phyloP scores from a whole-genome alignment of 2,113 vertebrate genomes.

The Polypterus senegalus region DNA sequence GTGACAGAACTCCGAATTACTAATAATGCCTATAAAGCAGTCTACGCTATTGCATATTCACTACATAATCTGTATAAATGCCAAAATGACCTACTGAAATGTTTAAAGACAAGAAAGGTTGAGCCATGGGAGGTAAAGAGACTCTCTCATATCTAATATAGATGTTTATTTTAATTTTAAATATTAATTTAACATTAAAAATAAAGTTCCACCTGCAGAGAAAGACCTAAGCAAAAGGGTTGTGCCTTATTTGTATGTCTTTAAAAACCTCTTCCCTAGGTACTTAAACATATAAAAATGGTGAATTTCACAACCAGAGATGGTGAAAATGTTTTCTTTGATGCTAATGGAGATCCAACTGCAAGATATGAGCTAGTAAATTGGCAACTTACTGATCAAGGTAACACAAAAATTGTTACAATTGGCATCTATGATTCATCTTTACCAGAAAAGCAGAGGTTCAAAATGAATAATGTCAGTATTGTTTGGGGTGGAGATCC shows the following conservation, averaged over 20 bases:
- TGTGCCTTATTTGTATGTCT: constrained; percentile 13
- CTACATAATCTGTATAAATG: constrained; percentile 32
- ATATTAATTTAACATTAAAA: background rate
- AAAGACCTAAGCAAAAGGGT: too few relatives aligned
- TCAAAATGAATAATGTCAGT: constrained; percentile 23
- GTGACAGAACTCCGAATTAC: constrained; percentile 27
- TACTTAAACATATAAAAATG: constrained; percentile 35
- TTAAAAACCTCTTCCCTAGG: constrained; percentile 17
- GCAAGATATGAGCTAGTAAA: constrained; percentile 50
- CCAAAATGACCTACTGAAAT: constrained; percentile 27
- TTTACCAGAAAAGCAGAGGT: constrained; percentile 19
- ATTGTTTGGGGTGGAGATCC: constrained; percentile 33
- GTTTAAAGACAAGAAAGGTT: constrained; percentile 27
- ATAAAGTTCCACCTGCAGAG: background rate
- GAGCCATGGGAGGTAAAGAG: constrained; percentile 14
- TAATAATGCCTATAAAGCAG: constrained; percentile 37
- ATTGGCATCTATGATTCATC: constrained; percentile 38
- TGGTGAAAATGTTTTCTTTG: constrained; percentile 40
- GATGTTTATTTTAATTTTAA: background rate
- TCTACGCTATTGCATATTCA: constrained; percentile 35
- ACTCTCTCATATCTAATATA: too few relatives aligned
- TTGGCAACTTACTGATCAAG: constrained; percentile 37
- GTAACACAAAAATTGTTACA: constrained; percentile 23
- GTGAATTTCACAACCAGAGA: constrained; percentile 38
- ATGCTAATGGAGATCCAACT: constrained; percentile 42